Evolutionary conservation across 1,140 invertebrate genomes (phyloP).

Genomic region (Glomeris maerens): DNA sequence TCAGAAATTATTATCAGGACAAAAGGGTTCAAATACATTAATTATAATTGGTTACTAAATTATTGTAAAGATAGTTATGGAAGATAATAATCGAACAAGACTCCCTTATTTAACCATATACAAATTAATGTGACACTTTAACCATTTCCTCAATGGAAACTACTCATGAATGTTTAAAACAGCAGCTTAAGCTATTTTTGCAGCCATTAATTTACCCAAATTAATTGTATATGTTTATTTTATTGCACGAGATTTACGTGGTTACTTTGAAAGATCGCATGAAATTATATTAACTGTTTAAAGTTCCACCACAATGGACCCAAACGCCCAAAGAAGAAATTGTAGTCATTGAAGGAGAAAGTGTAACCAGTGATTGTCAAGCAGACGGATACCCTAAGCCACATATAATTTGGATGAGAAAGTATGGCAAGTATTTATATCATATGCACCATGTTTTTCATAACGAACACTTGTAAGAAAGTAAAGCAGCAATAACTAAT

Average conservation of each 20-base stretch:
- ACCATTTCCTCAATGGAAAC: neutral
- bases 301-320: conserved; percentile 92
- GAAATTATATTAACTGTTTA: conserved; percentile 20
- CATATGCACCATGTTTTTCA: neutral
- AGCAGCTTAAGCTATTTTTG: conserved; percentile 2
- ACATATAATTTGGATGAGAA: conserved; percentile 74
- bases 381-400: conserved; percentile 89
- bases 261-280: conserved; percentile 23
- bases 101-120: too few species aligned
- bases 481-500: neutral
- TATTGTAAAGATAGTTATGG: too few species aligned
- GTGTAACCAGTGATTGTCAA: conserved; percentile 80
- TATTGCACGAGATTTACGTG: conserved; percentile 1
- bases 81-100: too few species aligned
- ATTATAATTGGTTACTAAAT: neutral
- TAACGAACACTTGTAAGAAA: neutral
- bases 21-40: neutral
- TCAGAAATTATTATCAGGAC: neutral
- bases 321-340: conserved; percentile 75
- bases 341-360: conserved; percentile 63
- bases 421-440: neutral
- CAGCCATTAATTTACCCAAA: conserved; percentile 2
- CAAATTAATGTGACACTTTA: neutral
- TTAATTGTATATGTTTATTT: neutral
- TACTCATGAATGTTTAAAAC: conserved; percentile 4